phyloP scores from a whole-genome alignment of 2,888 invertebrate genomes.

The Busseola fusca region DNA sequence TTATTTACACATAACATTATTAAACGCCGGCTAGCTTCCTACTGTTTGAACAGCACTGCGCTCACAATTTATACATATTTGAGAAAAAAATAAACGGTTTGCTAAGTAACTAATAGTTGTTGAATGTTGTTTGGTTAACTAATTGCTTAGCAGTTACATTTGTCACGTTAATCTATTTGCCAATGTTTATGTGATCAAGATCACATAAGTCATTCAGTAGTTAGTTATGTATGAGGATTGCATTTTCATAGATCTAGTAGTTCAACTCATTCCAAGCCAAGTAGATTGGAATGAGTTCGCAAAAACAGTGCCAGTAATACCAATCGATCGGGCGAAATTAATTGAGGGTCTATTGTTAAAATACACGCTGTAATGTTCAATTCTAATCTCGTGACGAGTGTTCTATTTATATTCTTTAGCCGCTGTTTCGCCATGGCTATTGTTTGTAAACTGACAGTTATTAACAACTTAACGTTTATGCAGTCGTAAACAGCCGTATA shows the following conservation, averaged over 20 bases:
- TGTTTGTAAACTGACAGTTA: slow-evolving; percentile 45
- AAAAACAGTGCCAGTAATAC: slow-evolving; percentile 14
- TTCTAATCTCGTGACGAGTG: slow-evolving; percentile 19
- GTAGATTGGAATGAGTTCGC: slow-evolving; percentile 24
- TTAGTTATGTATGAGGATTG: slow-evolving; percentile 3
- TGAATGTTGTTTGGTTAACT: slow-evolving; percentile 39
- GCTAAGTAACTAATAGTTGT: slow-evolving; percentile 45
- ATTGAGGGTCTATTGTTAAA: slow-evolving; percentile 26
- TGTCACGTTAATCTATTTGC: slow-evolving; percentile 34
- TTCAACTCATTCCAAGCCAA: slow-evolving; percentile 8
- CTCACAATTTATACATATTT: slow-evolving; percentile 52
- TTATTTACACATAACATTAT: slow-evolving; percentile 52
- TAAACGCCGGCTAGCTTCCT: slow-evolving; percentile 25
- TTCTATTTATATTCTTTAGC: slow-evolving; percentile 38
- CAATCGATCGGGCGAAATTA: slow-evolving; percentile 18
- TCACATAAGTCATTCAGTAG: slow-evolving; percentile 13
- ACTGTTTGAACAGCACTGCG: slow-evolving; percentile 39
- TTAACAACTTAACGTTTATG: slow-evolving; percentile 38
- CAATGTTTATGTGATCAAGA: slow-evolving; percentile 22
- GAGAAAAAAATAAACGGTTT: slow-evolving; percentile 49
- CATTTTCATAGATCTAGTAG: not conserved
- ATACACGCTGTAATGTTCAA: slow-evolving; percentile 8
- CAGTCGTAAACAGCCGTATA: slow-evolving; percentile 45
- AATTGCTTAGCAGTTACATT: slow-evolving; percentile 37
- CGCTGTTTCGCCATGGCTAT: slow-evolving; percentile 20